A percentile compares a stretch with the other conserved stretches of the same genome.
Evolutionary conservation across 2,888 invertebrate genomes (phyloP).

Genomic region (Troides helena): DNA sequence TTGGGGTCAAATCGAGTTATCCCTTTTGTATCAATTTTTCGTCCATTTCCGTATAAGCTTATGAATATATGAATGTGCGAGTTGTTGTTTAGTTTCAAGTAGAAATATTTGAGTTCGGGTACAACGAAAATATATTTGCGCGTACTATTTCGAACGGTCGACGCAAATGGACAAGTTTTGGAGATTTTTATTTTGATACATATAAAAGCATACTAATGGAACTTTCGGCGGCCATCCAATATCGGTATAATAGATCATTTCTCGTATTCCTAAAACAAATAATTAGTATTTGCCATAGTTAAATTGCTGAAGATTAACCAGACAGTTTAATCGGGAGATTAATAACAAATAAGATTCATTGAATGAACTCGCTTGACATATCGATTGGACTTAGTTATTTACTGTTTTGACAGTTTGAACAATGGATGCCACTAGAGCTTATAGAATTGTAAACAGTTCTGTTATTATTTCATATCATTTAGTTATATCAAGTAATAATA

Average conservation of each 20-base stretch:
- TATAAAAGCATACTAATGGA: too few species aligned
- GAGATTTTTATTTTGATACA: too few species aligned
- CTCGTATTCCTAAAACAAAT: not conserved
- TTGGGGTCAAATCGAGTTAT: conserved; percentile 18
- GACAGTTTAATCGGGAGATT: conserved; percentile 7
- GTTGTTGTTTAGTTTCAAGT: not conserved
- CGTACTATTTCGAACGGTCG: not conserved
- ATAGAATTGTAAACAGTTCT: conserved; percentile 19
- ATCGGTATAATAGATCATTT: not conserved
- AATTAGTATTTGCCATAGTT: not conserved
- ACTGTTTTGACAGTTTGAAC: conserved; percentile 18
- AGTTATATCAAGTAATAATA: not conserved
- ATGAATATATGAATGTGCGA: conserved; percentile 11
- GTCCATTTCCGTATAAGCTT: conserved; percentile 3
- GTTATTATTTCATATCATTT: not conserved
- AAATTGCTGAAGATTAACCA: not conserved
- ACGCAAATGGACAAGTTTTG: too few species aligned
- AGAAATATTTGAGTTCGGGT: not conserved
- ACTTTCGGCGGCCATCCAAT: too few species aligned
- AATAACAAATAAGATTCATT: conserved; percentile 28
- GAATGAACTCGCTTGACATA: conserved; percentile 10
- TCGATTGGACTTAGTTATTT: conserved; percentile 15
- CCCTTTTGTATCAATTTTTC: conserved; percentile 10
- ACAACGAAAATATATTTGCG: not conserved
- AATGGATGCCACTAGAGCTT: conserved; percentile 10